A percentile compares a stretch with the other conserved stretches of the same genome.
Conservation (phyloP, 2,888 invertebrate species). For the Tachina grossa region DNA sequence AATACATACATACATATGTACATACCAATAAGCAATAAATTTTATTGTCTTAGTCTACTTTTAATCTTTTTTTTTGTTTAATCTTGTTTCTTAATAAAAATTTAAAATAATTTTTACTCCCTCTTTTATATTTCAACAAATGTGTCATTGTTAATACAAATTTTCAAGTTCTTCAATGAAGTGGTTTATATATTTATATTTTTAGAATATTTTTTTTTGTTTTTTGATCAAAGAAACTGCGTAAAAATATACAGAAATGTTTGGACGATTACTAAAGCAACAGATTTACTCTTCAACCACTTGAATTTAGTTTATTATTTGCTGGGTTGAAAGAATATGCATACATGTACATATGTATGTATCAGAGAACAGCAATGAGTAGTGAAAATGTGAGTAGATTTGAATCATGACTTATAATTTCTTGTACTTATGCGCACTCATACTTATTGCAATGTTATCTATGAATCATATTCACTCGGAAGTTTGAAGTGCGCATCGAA, state of each 20-base stretch:
- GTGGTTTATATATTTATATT: slow-evolving; percentile 29
- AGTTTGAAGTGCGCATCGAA: too few relatives aligned
- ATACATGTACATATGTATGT: not conserved
- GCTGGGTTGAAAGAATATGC: slow-evolving; percentile 29
- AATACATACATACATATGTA: not conserved
- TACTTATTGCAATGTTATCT: too few relatives aligned
- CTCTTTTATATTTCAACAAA: not conserved
- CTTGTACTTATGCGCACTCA: too few relatives aligned
- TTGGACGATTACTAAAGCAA: slow-evolving; percentile 27
- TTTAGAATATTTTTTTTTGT: slow-evolving; percentile 46
- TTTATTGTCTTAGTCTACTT: slow-evolving; percentile 11
- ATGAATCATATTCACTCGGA: too few relatives aligned
- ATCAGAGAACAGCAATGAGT: too few relatives aligned
- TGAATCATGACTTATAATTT: too few relatives aligned
- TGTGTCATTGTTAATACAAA: slow-evolving; percentile 12
- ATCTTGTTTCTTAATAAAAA: too few relatives aligned
- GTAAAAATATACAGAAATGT: slow-evolving; percentile 50
- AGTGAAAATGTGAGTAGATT: too few relatives aligned
- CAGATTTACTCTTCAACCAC: slow-evolving; percentile 36
- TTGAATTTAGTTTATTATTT: slow-evolving; percentile 38
- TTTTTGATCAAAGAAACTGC: slow-evolving; percentile 12
- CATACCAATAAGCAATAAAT: slow-evolving; percentile 39
- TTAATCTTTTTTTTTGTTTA: slow-evolving; percentile 31
- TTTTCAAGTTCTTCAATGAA: slow-evolving; percentile 14
- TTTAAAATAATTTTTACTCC: not conserved